Conservation (phyloP, 1,140 invertebrate species). For the Chelonus insularis region DNA sequence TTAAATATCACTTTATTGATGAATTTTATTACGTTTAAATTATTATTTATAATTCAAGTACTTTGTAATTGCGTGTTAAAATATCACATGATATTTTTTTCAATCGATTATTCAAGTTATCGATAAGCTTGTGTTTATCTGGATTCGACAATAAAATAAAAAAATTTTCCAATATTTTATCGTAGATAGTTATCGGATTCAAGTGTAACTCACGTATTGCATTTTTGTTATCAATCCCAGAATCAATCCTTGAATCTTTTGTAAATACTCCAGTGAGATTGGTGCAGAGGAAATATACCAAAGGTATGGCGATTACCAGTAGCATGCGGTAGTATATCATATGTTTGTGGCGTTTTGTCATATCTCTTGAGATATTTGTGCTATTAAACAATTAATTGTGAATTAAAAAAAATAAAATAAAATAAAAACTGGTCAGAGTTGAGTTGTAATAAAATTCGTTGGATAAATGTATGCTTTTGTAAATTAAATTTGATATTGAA, state of each 20-base stretch:
- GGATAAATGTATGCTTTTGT: too few species aligned
- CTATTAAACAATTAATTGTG: conserved; percentile 4
- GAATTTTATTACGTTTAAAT: too few species aligned
- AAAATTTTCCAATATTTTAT: not conserved
- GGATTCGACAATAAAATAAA: conserved; percentile 1
- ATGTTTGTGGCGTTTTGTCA: conserved; percentile 43
- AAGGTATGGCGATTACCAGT: conserved; percentile 44
- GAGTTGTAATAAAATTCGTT: too few species aligned
- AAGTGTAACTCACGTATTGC: conserved; percentile 35
- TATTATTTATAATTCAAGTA: too few species aligned
- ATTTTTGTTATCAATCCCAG: conserved; percentile 1
- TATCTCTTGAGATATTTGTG: conserved; percentile 22
- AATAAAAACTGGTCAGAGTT: too few species aligned
- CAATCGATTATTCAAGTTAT: not conserved
- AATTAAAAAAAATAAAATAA: conserved; percentile 10
- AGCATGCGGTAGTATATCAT: conserved; percentile 45
- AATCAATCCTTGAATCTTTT: conserved; percentile 10
- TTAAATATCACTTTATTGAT: too few species aligned
- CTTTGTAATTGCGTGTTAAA: too few species aligned
- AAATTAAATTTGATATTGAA: too few species aligned
- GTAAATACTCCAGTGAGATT: conserved; percentile 34
- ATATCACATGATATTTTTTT: conserved; percentile 13
- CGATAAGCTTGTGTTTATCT: conserved; percentile 19
- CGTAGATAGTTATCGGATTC: not conserved
- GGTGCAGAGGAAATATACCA: conserved; percentile 42